A percentile compares a stretch with the other conserved stretches of the same genome.
Evolutionary conservation across 2,888 invertebrate species (phyloP).

Genomic region (Tachystola acroxantha): DNA sequence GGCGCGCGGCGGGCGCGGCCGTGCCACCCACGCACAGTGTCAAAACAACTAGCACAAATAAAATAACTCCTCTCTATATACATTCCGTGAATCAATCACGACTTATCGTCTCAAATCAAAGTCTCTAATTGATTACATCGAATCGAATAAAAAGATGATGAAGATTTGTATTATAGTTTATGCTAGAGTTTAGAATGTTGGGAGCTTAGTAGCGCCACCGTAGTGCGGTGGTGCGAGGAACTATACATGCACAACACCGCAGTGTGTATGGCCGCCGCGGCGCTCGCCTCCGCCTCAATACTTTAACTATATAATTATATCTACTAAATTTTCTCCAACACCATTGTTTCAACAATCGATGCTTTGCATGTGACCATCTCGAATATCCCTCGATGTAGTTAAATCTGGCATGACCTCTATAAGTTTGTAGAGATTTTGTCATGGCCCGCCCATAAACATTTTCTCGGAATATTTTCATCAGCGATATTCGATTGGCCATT

Average conservation of each 20-base stretch:
- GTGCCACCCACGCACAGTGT: slow-evolving; percentile 42
- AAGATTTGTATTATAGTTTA: slow-evolving; percentile 69
- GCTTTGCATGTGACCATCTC: slow-evolving; percentile 40
- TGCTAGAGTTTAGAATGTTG: slow-evolving; percentile 75
- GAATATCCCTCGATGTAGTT: slow-evolving; percentile 41
- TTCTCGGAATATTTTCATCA: slow-evolving; percentile 22
- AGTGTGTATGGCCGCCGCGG: slow-evolving; percentile 64
- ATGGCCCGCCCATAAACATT: slow-evolving; percentile 19
- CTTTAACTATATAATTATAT: slow-evolving; percentile 67
- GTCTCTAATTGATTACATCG: slow-evolving; percentile 55
- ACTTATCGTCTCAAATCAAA: slow-evolving; percentile 57
- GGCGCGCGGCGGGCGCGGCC: slow-evolving; percentile 25
- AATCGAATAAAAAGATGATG: slow-evolving; percentile 58
- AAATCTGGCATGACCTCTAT: slow-evolving; percentile 35
- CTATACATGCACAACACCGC: slow-evolving; percentile 76
- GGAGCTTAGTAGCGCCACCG: slow-evolving; percentile 71
- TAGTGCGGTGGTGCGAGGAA: slow-evolving; percentile 73
- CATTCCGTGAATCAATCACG: slow-evolving; percentile 51
- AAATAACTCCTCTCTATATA: slow-evolving; percentile 61
- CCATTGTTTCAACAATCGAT: slow-evolving; percentile 61
- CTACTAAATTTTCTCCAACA: slow-evolving; percentile 69
- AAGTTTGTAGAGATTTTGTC: slow-evolving; percentile 49
- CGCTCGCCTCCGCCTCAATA: slow-evolving; percentile 60
- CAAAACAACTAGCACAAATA: slow-evolving; percentile 70
- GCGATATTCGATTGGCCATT: slow-evolving; percentile 49